Evolutionary conservation across 2,113 vertebrate species (phyloP).

Genomic region (Oryzias woworae): DNA sequence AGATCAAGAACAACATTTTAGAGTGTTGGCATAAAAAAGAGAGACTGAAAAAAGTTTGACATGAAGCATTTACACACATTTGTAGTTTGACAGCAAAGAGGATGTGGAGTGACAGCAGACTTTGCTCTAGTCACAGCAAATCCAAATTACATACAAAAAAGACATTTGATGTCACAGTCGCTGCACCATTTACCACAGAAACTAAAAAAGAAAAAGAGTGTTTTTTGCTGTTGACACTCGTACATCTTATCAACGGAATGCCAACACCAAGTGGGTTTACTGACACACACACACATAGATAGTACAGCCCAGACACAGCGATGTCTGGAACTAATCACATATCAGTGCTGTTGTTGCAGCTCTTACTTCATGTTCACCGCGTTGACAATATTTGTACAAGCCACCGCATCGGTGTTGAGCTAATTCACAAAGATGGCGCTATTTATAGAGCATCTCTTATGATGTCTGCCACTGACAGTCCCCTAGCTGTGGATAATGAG

Average conservation of each 20-base stretch:
- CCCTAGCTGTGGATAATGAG: constrained; percentile 64
- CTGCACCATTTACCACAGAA: constrained; percentile 7
- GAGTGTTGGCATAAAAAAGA: not conserved
- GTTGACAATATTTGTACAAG: constrained; percentile 59
- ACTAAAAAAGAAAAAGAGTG: no score
- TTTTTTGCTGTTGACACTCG: constrained; percentile 29
- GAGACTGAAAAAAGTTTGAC: not conserved
- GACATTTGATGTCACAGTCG: not conserved
- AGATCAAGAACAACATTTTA: not conserved
- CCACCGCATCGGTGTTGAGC: constrained; percentile 25
- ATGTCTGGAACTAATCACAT: constrained; percentile 36
- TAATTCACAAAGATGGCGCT: constrained; percentile 64
- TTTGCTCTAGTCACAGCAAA: not conserved
- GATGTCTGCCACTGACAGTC: constrained; percentile 61
- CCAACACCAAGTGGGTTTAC: constrained; percentile 1
- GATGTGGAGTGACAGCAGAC: not conserved
- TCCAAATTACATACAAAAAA: constrained; percentile 2
- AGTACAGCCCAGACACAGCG: constrained; percentile 40
- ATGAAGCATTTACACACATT: not conserved
- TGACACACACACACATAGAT: constrained; percentile 11
- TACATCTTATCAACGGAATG: constrained; percentile 16
- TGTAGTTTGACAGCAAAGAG: not conserved
- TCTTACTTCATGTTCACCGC: constrained; percentile 29
- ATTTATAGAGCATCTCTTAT: constrained; percentile 61
- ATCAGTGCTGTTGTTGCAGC: constrained; percentile 40